Base-by-base conservation (phyloP, 2,113 vertebrate genomes). In the Elachura formosa region DNA sequence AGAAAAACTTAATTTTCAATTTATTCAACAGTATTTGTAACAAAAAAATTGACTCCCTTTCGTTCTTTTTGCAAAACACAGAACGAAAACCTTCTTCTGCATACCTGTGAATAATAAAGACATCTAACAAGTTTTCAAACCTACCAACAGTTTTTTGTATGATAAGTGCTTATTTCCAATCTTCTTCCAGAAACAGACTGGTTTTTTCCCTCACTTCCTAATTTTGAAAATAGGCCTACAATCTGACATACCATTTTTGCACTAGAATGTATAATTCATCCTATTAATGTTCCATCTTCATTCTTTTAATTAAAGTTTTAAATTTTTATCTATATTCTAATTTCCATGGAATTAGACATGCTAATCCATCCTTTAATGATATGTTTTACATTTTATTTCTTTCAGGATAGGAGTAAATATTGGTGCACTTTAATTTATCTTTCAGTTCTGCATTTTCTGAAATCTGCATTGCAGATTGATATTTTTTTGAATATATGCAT, bases 311-410 rank as follows among this genome's bases (percentile, higher is more conserved):
- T 79, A 54, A 43, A 61, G 61, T 63, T 95, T 79, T 73, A 79
- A 41, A 45, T 83, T 89, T 96, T 94, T 52, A 75, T 82, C 82
- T 89, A 49, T 87, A 63, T 82, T 89, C 45, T 87, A 58, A 82
- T 95, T 93, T 91, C 43, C 54, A 64, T 91, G 36, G 71, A 93
- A 88, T 96, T 93, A 87, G 87, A 69, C 59, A 73, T 88, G 78
- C 46, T 94, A 93, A 49, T 88, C 54, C n/a, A 48, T 52, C 38
- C 58, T 83, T 87, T 93, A 93, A 95, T 93, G 76, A 68, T 52
- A 82, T 69, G 66, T 93, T 95, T 95, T 96, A 87, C 71, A 58
- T 87, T 93, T 94, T 90, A 26, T 58, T 76, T 56, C 62, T 83
- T 90, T 85, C 34, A 45, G 75, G 63, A 62, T 52, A 29, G 74